A percentile compares a stretch with the other conserved stretches of the same genome.
These are phyloP conservation scores for Mythimna loreyi DNA, from an alignment of 2,888 invertebrate species.

Conservation along the genomic window DNA sequence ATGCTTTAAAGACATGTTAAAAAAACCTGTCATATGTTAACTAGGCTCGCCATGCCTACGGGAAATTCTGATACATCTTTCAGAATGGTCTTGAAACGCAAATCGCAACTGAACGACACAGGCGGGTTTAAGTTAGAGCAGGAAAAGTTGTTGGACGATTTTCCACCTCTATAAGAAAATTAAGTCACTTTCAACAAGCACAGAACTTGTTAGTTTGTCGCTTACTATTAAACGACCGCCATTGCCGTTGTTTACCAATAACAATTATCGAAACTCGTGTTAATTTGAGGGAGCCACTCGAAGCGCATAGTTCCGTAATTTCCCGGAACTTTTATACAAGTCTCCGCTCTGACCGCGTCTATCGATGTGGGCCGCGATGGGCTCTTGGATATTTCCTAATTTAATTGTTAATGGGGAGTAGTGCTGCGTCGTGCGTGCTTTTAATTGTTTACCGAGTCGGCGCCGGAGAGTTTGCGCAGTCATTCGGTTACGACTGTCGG, in stretches of 20 bases:
- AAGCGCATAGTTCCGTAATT: constrained; percentile 35
- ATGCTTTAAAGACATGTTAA: too few species aligned
- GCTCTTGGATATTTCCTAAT: constrained; percentile 39
- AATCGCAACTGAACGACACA: too few species aligned
- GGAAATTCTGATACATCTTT: too few species aligned
- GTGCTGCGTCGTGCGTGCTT: constrained; percentile 38
- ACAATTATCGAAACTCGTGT: constrained; percentile 41
- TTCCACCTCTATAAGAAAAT: too few species aligned
- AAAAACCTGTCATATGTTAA: too few species aligned
- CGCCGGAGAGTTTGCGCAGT: constrained; percentile 42
- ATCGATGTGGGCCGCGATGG: constrained; percentile 23
- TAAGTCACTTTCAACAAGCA: background rate
- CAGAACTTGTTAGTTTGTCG: constrained; percentile 6
- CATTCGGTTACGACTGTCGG: constrained; percentile 38
- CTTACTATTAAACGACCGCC: constrained; percentile 22
- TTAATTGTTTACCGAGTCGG: constrained; percentile 53
- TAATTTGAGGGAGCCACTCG: constrained; percentile 35
- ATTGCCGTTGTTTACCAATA: background rate
- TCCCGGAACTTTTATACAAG: constrained; percentile 47
- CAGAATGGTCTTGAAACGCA: too few species aligned
- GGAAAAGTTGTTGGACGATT: too few species aligned
- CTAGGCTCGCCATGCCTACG: too few species aligned
- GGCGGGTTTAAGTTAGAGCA: too few species aligned
- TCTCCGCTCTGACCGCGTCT: constrained; percentile 18
- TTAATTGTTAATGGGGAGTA: constrained; percentile 49